Evolutionary conservation across 1,140 invertebrate genomes (phyloP).

Genomic region (Phymorhynchus buccinoides): DNA sequence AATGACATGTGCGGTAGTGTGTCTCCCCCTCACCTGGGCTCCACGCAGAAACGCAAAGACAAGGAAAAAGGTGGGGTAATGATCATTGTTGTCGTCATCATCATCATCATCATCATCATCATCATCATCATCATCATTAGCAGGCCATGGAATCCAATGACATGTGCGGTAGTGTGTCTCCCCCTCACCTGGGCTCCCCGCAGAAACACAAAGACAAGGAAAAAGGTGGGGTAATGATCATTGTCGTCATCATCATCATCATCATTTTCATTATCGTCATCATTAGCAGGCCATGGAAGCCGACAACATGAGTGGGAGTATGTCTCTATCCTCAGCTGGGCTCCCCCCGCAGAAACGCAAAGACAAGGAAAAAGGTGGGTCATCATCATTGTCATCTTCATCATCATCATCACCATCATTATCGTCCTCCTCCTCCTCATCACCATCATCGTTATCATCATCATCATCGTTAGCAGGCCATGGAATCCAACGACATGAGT

Average conservation of each 20-base stretch:
- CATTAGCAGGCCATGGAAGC: slow-evolving; percentile 54
- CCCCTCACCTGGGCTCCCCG: slow-evolving; percentile 13
- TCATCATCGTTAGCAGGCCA: no score
- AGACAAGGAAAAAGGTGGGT: slow-evolving; percentile 38
- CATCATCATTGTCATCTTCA: no score
- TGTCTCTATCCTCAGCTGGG: slow-evolving; percentile 16
- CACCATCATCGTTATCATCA: no score
- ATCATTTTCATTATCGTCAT: no score
- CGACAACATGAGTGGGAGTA: slow-evolving; percentile 40
- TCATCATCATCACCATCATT: no score
- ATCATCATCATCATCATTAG: no score
- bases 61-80: slow-evolving; percentile 32
- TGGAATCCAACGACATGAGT: slow-evolving; percentile 52
- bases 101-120: no score
- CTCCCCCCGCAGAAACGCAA: slow-evolving; percentile 25
- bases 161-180: slow-evolving; percentile 25
- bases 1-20: slow-evolving; percentile 40
- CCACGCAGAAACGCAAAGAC: slow-evolving; percentile 27
- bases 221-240: slow-evolving; percentile 33
- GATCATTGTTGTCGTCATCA: no score
- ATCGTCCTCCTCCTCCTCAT: no score
- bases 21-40: slow-evolving; percentile 16
- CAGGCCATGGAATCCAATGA: slow-evolving; percentile 52
- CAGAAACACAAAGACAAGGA: slow-evolving; percentile 38
- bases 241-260: no score